phyloP scores from a whole-genome alignment of 2,797 vertebrate genomes.

The Hippopotamyrus pictus region DNA sequence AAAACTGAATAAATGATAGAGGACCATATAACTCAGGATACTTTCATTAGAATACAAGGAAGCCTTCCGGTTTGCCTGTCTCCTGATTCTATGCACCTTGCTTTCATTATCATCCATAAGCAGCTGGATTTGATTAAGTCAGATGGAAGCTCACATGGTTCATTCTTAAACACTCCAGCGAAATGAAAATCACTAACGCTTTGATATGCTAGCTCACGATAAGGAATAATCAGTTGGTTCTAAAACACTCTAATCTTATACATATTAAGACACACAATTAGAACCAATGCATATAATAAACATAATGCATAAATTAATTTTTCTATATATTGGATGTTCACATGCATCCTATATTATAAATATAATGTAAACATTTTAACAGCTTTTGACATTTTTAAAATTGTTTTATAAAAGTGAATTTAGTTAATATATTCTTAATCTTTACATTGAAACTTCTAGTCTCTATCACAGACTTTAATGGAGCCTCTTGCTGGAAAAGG shows the following conservation, averaged over 20 bases:
- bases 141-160: background rate
- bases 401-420: background rate
- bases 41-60: background rate
- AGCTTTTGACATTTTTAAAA: background rate
- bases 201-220: background rate
- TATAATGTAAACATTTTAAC: background rate
- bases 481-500: conserved; percentile 1
- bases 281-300: background rate
- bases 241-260: background rate
- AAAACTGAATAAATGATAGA: background rate
- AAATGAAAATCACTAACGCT: background rate
- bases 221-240: background rate
- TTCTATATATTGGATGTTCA: background rate
- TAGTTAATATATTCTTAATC: background rate
- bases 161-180: background rate
- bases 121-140: background rate
- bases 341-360: background rate
- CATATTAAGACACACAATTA: background rate
- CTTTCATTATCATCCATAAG: background rate
- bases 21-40: background rate
- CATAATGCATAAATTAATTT: background rate
- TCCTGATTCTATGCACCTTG: background rate
- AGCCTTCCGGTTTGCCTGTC: background rate
- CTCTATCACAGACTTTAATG: conserved; percentile 4
- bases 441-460: background rate